Percentiles rank a stretch among this genome's conserved stretches.
These are phyloP conservation scores for Heteromyza rotundicornis DNA, from an alignment of 2,888 invertebrate species.

Conservation along the genomic window DNA sequence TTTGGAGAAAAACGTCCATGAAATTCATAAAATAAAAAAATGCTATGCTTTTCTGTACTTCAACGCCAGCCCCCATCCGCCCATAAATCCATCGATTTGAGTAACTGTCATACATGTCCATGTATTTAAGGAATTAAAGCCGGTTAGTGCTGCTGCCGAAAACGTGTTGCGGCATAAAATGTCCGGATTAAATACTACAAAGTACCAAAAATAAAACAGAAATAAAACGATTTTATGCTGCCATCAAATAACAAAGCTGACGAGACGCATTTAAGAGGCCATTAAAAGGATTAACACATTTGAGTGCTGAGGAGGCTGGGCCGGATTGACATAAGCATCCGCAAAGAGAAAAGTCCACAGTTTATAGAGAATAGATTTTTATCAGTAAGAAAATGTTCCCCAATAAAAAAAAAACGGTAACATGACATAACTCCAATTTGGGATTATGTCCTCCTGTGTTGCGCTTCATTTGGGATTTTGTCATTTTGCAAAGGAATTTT, in stretches of 20 bases:
- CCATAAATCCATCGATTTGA: neutral
- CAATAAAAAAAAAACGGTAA: too few species aligned
- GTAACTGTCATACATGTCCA: neutral
- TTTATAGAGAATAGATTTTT: too few species aligned
- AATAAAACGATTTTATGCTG: neutral
- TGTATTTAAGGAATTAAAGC: neutral
- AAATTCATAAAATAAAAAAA: neutral
- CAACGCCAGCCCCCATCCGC: too few species aligned
- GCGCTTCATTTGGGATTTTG: too few species aligned
- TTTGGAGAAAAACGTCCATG: neutral
- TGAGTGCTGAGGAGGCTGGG: too few species aligned
- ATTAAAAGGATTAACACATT: neutral
- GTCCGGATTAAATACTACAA: neutral
- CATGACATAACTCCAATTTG: too few species aligned
- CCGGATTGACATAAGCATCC: neutral
- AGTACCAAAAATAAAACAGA: neutral
- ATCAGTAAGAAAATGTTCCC: too few species aligned
- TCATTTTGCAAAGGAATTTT: too few species aligned
- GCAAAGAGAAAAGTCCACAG: too few species aligned
- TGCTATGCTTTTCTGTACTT: too few species aligned
- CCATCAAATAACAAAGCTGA: neutral
- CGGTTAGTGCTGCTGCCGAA: neutral
- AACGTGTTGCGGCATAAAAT: conserved; percentile 3
- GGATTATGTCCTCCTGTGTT: too few species aligned
- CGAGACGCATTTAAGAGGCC: neutral